A percentile compares a stretch with the other conserved stretches of the same genome.
Conservation (phyloP, 1,140 invertebrate species). For the Holotrichia oblita region DNA sequence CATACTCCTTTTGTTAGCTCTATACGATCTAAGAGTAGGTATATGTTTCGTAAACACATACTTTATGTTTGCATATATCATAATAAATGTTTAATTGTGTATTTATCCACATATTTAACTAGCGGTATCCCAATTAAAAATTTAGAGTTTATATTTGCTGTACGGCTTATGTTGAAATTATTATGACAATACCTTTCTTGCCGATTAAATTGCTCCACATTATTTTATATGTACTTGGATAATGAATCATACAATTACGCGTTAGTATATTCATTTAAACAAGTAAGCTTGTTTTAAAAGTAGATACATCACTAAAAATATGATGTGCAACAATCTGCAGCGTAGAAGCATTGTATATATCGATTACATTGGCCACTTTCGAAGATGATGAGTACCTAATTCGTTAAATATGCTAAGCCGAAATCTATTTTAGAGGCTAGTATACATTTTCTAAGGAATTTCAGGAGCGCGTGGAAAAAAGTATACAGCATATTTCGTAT, state of each 20-base stretch:
- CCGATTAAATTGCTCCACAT: not conserved
- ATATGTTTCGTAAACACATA: too few relatives aligned
- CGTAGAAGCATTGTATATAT: constrained; percentile 5
- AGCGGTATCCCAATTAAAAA: too few relatives aligned
- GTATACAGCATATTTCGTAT: not conserved
- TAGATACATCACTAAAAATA: not conserved
- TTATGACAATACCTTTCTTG: not conserved
- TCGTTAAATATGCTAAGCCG: not conserved
- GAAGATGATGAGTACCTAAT: not conserved
- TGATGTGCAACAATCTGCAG: not conserved
- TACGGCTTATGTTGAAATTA: not conserved
- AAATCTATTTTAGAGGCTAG: not conserved
- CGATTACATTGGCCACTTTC: not conserved
- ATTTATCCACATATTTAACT: too few relatives aligned
- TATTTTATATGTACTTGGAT: not conserved
- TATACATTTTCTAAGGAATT: not conserved
- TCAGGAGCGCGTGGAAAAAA: not conserved
- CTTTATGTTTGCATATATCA: too few relatives aligned
- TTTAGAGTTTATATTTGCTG: too few relatives aligned
- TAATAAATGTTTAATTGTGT: too few relatives aligned
- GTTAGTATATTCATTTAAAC: not conserved
- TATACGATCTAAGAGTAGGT: too few relatives aligned
- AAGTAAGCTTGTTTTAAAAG: not conserved
- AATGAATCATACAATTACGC: not conserved
- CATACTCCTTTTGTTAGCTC: too few relatives aligned